Conservation (phyloP, 2,888 invertebrate species). For the Rhyacophila evoluta region DNA sequence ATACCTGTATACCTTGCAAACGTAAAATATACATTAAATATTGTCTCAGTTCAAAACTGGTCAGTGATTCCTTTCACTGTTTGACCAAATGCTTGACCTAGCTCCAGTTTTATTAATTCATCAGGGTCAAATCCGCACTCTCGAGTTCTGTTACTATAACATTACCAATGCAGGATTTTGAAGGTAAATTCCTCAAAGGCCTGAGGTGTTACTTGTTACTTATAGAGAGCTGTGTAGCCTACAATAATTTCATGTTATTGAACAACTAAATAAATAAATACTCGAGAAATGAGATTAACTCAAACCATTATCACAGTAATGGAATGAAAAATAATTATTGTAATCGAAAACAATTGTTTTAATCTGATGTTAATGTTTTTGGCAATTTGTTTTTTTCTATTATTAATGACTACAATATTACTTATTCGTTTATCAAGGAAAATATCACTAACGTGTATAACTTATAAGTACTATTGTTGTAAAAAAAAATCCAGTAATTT, state of each 20-base stretch:
- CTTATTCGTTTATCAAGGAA: too few species aligned
- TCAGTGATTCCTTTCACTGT: conserved; percentile 14
- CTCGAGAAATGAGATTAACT: not conserved
- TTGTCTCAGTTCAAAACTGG: not conserved
- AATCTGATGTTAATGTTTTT: not conserved
- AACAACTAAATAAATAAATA: not conserved
- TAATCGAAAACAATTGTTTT: not conserved
- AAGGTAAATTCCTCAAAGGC: not conserved
- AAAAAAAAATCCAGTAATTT: too few species aligned
- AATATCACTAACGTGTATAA: too few species aligned
- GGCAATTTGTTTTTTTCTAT: too few species aligned
- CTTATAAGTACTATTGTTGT: too few species aligned
- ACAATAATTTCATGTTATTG: not conserved
- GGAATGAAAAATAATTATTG: not conserved
- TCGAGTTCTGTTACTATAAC: not conserved
- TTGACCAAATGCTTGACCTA: conserved; percentile 22
- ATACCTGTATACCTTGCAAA: too few species aligned
- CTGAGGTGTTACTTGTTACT: not conserved
- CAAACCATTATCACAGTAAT: not conserved
- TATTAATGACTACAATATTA: too few species aligned
- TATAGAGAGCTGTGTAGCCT: not conserved
- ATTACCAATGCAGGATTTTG: not conserved
- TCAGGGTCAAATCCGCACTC: not conserved
- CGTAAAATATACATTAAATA: too few species aligned
- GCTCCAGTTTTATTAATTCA: not conserved